Conservation (phyloP, 2,113 vertebrate genomes). For the Protobothrops flavoviridis region DNA sequence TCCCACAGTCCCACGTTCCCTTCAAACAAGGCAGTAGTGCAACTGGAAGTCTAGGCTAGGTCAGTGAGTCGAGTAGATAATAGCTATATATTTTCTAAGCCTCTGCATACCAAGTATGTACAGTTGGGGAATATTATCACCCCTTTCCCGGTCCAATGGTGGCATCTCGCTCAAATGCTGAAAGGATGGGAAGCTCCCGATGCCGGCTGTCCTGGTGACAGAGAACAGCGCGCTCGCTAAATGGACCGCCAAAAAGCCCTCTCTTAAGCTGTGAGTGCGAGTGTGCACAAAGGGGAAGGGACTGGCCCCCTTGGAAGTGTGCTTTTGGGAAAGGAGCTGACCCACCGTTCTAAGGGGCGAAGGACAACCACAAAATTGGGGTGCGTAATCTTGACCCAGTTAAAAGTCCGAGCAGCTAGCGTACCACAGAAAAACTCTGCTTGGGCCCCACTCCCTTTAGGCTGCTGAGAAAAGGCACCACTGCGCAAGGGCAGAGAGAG, state of each 20-base stretch:
- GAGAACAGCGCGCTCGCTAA: background rate
- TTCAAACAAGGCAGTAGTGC: constrained; percentile 31
- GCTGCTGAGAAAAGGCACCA: constrained; percentile 46
- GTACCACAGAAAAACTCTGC: constrained; percentile 43
- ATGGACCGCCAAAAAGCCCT: fast-evolving
- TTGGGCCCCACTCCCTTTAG: constrained; percentile 15
- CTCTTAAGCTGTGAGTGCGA: too few species aligned
- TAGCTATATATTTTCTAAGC: background rate
- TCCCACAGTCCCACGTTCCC: background rate
- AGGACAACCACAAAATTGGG: background rate
- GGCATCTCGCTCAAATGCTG: background rate
- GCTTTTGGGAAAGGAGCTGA: background rate
- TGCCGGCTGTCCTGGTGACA: background rate
- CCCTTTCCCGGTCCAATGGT: background rate
- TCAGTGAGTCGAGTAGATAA: background rate
- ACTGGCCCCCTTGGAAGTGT: background rate
- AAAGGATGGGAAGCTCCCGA: background rate
- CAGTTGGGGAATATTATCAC: background rate
- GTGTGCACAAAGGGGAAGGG: background rate
- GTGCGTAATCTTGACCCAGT: background rate
- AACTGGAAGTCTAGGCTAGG: constrained; percentile 18
- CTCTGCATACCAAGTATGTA: constrained; percentile 33
- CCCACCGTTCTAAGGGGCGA: background rate
- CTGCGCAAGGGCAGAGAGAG: constrained; percentile 19
- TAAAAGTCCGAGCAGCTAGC: constrained; percentile 39